A percentile compares a stretch with the other conserved stretches of the same genome.
These are phyloP conservation scores for Lutraria lutraria DNA, from an alignment of 2,888 invertebrate species.

Conservation along the genomic window DNA sequence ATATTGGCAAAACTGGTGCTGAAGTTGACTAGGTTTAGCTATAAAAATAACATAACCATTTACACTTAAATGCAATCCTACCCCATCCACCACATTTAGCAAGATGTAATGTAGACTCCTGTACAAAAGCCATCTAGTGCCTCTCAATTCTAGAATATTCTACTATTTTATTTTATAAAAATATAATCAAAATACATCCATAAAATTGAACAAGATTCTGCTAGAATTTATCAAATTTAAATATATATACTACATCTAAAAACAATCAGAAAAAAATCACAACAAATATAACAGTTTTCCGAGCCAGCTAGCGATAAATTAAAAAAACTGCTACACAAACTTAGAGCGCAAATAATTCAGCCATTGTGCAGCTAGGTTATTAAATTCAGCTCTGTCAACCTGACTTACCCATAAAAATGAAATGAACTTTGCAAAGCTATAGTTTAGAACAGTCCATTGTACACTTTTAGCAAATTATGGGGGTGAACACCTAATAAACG, in stretches of 20 bases:
- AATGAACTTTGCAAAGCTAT: not conserved
- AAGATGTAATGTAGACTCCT: not conserved
- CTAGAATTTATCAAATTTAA: constrained; percentile 21
- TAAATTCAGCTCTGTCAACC: not conserved
- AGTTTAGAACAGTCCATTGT: not conserved
- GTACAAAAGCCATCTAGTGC: not conserved
- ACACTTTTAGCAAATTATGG: not conserved
- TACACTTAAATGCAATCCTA: not conserved
- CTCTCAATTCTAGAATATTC: not conserved
- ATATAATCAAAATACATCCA: not conserved
- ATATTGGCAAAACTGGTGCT: not conserved
- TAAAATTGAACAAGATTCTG: not conserved
- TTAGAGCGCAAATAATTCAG: not conserved
- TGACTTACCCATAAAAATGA: not conserved
- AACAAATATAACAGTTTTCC: not conserved
- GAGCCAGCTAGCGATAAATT: not conserved
- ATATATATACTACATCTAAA: constrained; percentile 13
- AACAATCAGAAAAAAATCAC: not conserved
- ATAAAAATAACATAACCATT: not conserved
- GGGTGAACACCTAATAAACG: not conserved
- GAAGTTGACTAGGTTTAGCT: not conserved
- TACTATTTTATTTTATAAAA: not conserved
- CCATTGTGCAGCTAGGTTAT: not conserved
- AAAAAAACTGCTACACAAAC: not conserved
- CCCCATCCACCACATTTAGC: not conserved